Base-by-base conservation (phyloP, 2,797 vertebrate genomes). In the Peromyscus aztecus region DNA sequence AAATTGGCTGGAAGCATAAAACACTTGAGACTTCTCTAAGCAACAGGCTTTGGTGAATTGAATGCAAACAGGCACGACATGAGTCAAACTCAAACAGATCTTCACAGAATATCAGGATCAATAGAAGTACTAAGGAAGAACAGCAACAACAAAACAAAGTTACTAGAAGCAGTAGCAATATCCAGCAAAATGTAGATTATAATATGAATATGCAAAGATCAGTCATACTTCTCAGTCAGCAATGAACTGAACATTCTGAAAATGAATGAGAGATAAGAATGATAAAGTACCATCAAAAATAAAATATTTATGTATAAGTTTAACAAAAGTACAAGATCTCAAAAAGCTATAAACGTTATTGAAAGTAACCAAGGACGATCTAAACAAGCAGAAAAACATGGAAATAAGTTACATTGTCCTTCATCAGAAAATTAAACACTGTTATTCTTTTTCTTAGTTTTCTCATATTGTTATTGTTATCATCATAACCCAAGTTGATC, bases 221-320 rank as follows among this genome's bases (percentile, higher is more conserved):
- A 67, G 4, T 43, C 61, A 75, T 80, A 65, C 91, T n/a, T 93
- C 29, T 77, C 59, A 19, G 34, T 27, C 52, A 81, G 19, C 8
- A 87, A 75, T 88, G 29, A 90, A 92, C 55, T 90, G 21, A 76
- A n/a, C 11, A 82, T 76, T 69, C 7, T 77, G 29, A 89, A 92
- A 89, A 71, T 78, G 9, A 90, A 77, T 83, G 73, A 21, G 57
- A 83, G 40, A 63, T 84, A 55, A 59, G 1, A 90, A 71, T 63
- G 90, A 21, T n/a, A 90, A 92, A 75, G 73, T 27, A 52, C 4
- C 8, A 69, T 34, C 24, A 75, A 82, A 95, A 67, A 43, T 84
- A 89, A 90, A 65, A 57, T 46, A 73, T 2, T 67, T 80, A 55
- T 0, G 6, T 65, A 6, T 73, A 89, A 77, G 57, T 78, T 97